These are phyloP conservation scores for Recurvirostra avosetta DNA, from an alignment of 2,113 vertebrate species.

Conservation along the genomic window DNA sequence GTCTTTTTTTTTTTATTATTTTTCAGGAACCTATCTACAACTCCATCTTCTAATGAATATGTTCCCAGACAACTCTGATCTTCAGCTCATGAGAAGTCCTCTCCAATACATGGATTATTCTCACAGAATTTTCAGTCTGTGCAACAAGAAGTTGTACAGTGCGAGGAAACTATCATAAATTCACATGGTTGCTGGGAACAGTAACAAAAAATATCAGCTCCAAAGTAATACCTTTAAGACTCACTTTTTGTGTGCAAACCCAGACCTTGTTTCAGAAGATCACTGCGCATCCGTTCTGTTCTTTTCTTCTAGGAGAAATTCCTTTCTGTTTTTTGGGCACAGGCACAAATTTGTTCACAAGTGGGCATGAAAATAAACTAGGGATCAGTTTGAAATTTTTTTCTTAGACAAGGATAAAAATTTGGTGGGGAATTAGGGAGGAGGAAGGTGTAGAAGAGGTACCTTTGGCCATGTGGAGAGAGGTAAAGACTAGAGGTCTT, in stretches of 20 bases:
- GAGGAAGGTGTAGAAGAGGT: not conserved
- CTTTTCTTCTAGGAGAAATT: not conserved
- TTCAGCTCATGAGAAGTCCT: not conserved
- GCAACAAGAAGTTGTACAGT: not conserved
- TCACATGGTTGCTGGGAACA: not conserved
- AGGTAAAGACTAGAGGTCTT: not conserved
- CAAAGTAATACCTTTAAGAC: not conserved
- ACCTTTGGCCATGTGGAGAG: not conserved
- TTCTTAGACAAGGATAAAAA: not conserved
- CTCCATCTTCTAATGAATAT: not conserved
- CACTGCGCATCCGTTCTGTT: rapidly evolving
- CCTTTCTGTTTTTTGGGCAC: not conserved
- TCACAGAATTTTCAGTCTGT: not conserved
- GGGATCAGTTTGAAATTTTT: not conserved
- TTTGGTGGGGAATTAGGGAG: rapidly evolving
- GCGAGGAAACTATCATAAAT: not conserved
- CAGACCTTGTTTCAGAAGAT: not conserved
- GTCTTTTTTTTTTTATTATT: not conserved
- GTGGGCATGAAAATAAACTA: not conserved
- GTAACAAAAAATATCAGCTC: not conserved
- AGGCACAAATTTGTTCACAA: not conserved
- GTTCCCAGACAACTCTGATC: not conserved
- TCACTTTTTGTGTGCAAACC: not conserved
- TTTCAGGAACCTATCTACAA: not conserved
- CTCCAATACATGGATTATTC: not conserved